Percentiles rank a stretch among this genome's conserved stretches.
Conservation (phyloP, 2,797 vertebrate genomes). For the Botia kubotai region DNA sequence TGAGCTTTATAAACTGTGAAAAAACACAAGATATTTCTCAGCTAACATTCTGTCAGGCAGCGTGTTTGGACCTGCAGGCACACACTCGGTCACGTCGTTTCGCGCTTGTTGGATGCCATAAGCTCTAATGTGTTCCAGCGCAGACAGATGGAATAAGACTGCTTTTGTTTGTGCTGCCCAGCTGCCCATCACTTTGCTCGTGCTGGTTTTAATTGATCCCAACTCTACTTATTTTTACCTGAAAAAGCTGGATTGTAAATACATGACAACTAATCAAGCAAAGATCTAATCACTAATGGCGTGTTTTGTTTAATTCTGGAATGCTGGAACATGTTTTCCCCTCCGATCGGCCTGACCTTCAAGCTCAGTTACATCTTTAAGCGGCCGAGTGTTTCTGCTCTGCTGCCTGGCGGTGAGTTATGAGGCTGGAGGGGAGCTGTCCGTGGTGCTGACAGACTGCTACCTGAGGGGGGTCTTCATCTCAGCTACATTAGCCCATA, state of each 20-base stretch:
- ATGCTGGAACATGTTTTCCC: slow-evolving; percentile 28
- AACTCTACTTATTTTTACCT: no score
- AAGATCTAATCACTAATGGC: neutral
- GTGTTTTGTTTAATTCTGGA: slow-evolving; percentile 22
- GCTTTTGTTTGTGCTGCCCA: slow-evolving; percentile 63
- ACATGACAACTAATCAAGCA: neutral
- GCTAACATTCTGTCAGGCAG: slow-evolving; percentile 63
- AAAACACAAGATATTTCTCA: slow-evolving; percentile 68
- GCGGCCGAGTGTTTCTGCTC: slow-evolving; percentile 48
- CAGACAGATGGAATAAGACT: slow-evolving; percentile 59
- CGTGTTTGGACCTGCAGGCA: slow-evolving; percentile 62
- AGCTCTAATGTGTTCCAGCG: slow-evolving; percentile 63
- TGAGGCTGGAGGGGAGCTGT: slow-evolving; percentile 79
- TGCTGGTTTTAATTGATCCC: no score
- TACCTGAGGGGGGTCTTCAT: slow-evolving; percentile 86
- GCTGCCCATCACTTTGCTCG: no score
- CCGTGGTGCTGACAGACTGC: slow-evolving; percentile 85
- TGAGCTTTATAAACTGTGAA: slow-evolving; percentile 70
- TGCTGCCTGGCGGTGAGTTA: slow-evolving; percentile 57
- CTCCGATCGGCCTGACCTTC: slow-evolving; percentile 55
- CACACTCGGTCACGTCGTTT: slow-evolving; percentile 64
- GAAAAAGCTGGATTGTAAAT: neutral
- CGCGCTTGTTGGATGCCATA: slow-evolving; percentile 65
- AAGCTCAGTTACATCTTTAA: slow-evolving; percentile 52
- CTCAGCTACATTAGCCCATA: slow-evolving; percentile 86